These are phyloP conservation scores for Heterodera carotae DNA, from an alignment of 1,140 invertebrate genomes.

Conservation along the genomic window DNA sequence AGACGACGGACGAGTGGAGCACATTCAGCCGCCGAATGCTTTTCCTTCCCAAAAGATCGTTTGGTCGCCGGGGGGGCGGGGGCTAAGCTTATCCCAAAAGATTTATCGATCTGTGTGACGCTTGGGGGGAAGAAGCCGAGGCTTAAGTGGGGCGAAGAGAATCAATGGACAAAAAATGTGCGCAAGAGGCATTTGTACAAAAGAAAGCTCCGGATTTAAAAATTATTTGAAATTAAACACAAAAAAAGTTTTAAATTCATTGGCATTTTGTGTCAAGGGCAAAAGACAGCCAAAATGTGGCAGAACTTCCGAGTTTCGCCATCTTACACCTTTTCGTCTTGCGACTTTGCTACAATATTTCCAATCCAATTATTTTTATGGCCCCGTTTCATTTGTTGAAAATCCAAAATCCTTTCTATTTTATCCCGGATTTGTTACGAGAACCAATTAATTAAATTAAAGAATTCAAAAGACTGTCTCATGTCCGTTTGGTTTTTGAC, in stretches of 20 bases:
- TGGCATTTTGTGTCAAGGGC: too few species aligned
- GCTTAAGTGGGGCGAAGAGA: neutral
- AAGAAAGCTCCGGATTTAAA: neutral
- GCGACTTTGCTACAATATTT: too few species aligned
- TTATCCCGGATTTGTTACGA: neutral
- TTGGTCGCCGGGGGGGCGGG: neutral
- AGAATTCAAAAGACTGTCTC: neutral
- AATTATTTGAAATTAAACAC: neutral
- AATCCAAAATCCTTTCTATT: neutral
- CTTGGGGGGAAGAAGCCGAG: neutral
- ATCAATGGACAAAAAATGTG: neutral
- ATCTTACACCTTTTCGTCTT: too few species aligned
- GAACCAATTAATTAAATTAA: neutral
- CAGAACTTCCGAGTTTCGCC: too few species aligned
- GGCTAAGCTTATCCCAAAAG: constrained; percentile 5
- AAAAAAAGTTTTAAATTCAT: neutral
- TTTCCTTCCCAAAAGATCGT: neutral
- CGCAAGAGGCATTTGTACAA: neutral
- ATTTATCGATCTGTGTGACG: neutral
- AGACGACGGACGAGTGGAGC: neutral
- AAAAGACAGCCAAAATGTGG: too few species aligned
- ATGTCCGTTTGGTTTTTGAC: neutral
- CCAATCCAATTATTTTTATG: too few species aligned
- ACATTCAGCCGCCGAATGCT: neutral
- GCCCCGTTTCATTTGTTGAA: neutral